Evolutionary conservation across 2,113 vertebrate species (phyloP), one percentile per base, ranked within the genome.

Genomic region (Lophius piscatorius): DNA sequence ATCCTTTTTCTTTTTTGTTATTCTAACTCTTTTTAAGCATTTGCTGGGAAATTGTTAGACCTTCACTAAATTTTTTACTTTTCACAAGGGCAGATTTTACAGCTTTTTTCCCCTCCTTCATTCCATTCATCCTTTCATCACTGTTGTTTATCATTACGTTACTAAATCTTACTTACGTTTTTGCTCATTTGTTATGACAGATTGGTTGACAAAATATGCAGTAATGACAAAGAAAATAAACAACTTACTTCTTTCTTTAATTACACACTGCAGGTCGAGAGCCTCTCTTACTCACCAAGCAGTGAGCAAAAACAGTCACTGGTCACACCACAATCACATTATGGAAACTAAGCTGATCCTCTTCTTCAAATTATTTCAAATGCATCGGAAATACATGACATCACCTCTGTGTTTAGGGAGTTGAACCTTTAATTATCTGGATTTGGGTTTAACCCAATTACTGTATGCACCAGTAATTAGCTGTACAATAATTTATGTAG

Each of bases 231-330:
- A 40, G 22, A 42, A 68, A 72, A 76, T 49, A n/a, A 76, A 56
- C 36, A 49, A 28, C 48, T 50, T 56, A 22, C 60, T 49, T 61
- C 52, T 74, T 66, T 57, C 47, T 78, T 36, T 72, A 49, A 66
- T 78, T 62, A 72, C 39, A 68, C 12, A 33, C 28, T 34, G 2
- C 60, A 41, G 36, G 23, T 65, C 58, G 49, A 50, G 44, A 1
- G 48, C 54, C 44, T 23, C 23, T 42, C 2, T 39, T 22, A 20
- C 41, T 54, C 13, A 24, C 22, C 26, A 28, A 55, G 29, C 20
- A 59, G 47, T 60, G 44, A 72, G 63, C 39, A 61, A 18, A 59
- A 79, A 33, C 42, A 74, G 55, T 28, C 59, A 16, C 62, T 26
- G 50, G 45, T 48, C 63, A 38, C n/a, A 42, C 64, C 55, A 11